Conservation (phyloP, 2,797 vertebrate species). For the Toxotes lorentzi region DNA sequence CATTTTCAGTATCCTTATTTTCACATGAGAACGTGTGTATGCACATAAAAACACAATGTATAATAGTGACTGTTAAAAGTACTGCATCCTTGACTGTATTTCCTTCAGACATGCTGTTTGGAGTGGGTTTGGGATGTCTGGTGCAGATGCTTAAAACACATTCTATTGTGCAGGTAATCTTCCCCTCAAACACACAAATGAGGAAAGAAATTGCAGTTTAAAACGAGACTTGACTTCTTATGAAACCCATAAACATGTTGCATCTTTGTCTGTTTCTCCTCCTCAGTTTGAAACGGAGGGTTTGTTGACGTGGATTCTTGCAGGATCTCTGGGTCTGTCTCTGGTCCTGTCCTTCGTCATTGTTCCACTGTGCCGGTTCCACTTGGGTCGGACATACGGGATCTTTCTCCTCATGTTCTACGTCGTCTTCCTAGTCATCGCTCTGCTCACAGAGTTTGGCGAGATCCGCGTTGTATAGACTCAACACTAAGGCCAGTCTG, state of each 20-base stretch:
- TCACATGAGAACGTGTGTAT: not conserved
- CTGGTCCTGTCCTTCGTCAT: slow-evolving; percentile 91
- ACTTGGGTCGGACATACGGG: slow-evolving; percentile 86
- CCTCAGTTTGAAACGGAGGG: slow-evolving; percentile 90
- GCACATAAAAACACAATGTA: not conserved
- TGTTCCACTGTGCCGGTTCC: slow-evolving; percentile 90
- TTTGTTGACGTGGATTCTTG: slow-evolving; percentile 92
- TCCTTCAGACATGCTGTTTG: slow-evolving; percentile 92
- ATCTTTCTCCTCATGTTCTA: slow-evolving; percentile 91
- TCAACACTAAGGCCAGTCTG: slow-evolving; percentile 11
- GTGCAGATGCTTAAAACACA: slow-evolving; percentile 86
- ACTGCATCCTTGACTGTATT: slow-evolving; percentile 72
- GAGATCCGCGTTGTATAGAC: slow-evolving; percentile 77
- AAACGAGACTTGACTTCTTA: not conserved
- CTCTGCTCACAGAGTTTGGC: slow-evolving; percentile 93
- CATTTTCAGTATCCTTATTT: slow-evolving; percentile 97
- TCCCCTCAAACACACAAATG: not conserved
- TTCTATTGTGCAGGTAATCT: slow-evolving; percentile 84
- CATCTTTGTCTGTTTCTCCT: slow-evolving; percentile 24
- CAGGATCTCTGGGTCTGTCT: slow-evolving; percentile 91
- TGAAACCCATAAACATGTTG: not conserved
- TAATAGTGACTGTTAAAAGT: not conserved
- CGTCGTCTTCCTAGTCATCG: slow-evolving; percentile 87
- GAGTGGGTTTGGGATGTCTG: slow-evolving; percentile 93
- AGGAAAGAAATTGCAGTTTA: not conserved